Percentiles rank a stretch among this genome's conserved stretches.
Evolutionary conservation across 2,888 invertebrate genomes (phyloP).

Genomic region (Julus scandinavius): DNA sequence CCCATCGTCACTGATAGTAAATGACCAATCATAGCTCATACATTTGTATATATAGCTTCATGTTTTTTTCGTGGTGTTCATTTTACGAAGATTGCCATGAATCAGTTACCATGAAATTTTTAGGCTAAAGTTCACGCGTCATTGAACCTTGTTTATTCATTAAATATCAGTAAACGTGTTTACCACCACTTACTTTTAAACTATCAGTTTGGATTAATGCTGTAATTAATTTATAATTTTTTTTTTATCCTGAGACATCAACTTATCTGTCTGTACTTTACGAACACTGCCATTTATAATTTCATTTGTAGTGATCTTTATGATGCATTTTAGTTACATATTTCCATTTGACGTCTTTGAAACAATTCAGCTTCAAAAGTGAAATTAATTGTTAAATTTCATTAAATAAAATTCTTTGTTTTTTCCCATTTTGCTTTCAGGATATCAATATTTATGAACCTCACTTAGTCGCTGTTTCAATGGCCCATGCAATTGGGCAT

Average conservation of each 20-base stretch:
- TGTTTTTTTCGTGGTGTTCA: neutral
- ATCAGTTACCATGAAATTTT: neutral
- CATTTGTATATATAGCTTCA: too few relatives aligned
- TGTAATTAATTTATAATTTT: neutral
- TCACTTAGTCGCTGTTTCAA: slow-evolving; percentile 92
- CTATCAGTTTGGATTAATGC: neutral
- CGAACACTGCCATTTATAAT: too few relatives aligned
- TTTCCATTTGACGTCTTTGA: neutral
- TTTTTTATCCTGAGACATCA: neutral
- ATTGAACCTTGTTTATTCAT: slow-evolving; percentile 18
- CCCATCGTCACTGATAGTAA: too few relatives aligned
- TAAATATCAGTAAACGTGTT: neutral
- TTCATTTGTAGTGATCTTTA: too few relatives aligned
- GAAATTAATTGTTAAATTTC: neutral
- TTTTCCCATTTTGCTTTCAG: slow-evolving; percentile 60
- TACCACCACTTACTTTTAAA: neutral
- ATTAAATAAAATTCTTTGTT: neutral
- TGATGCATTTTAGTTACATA: too few relatives aligned
- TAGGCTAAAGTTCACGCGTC: slow-evolving; percentile 40
- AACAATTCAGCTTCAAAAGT: neutral
- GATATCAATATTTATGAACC: slow-evolving; percentile 93
- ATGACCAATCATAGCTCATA: too few relatives aligned
- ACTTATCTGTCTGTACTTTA: too few relatives aligned
- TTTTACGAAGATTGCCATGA: neutral
- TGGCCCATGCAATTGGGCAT: slow-evolving; percentile 99